Evolutionary conservation across 2,113 vertebrate genomes (phyloP), one percentile per base, ranked within the genome.

Genomic region (Ciconia boyciana): DNA sequence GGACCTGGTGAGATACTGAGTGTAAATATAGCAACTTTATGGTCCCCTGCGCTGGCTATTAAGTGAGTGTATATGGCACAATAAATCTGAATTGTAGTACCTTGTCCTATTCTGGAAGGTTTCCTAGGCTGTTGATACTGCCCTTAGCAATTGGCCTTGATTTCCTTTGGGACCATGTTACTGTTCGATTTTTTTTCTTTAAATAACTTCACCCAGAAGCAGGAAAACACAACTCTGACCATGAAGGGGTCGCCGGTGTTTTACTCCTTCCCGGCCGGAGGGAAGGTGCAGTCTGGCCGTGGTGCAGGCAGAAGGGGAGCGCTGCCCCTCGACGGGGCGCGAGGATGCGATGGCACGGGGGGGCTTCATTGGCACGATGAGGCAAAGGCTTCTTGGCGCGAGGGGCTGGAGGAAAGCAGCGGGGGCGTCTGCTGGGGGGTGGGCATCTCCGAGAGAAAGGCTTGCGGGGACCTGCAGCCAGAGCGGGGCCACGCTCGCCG

Each of bases 361-460:
- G 16, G 13, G 16, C 20, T 36, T n/a, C 32, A 16, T 4, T 13
- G 0, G 9, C 32, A 4, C 2, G 5, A 10, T 1, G 46, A 17
- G 17, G 44, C 21, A 4, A 44, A 44, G 66, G 26, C 34, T 32
- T 4, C 49, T 41, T 6, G 71, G 48, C 1, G 7, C 1, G 4
- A n/a, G 18, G 34, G 68, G 36, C 24, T 8, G 51, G 31, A 11
- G 81, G 49, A 34, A 24, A 24, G 72, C 16, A 26, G 16, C 41
- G 6, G 3, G 13, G 24, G 68, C 11, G 39, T 29, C 46, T 72
- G 60, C 48, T 10, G 58, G 39, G 43, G 18, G 57, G 22, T 11
- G 36, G 57, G 49, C 34, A 24, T 32, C 70, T 32, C 21, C 21
- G 8, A 46, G 44, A 13, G 48, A 21, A 60, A 18, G 61, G 41